Evolutionary conservation across 2,888 invertebrate species (phyloP).

Genomic region (Gandaritis pyraliata): DNA sequence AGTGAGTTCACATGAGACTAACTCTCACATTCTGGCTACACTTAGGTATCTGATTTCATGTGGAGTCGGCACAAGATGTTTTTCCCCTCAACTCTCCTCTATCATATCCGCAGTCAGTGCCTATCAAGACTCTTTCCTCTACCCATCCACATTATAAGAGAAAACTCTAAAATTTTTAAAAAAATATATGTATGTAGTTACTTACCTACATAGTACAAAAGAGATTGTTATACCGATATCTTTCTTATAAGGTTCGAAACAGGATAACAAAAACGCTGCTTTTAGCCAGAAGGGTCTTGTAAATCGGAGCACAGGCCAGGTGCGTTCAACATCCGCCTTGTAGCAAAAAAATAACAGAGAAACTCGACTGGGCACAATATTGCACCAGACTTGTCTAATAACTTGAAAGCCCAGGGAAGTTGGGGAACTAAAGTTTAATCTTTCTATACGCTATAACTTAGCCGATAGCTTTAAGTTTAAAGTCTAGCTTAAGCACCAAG

Average conservation of each 20-base stretch:
- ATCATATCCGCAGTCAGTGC: too few relatives aligned
- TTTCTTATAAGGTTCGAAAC: constrained; percentile 10
- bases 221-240: too few relatives aligned
- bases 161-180: too few relatives aligned
- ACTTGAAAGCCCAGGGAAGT: constrained; percentile 36
- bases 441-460: constrained; percentile 39
- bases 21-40: too few relatives aligned
- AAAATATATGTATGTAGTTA: too few relatives aligned
- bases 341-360: constrained; percentile 56
- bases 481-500: constrained; percentile 33
- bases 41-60: too few relatives aligned
- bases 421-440: constrained; percentile 40
- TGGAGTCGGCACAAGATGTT: too few relatives aligned
- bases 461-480: constrained; percentile 35
- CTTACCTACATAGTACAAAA: too few relatives aligned
- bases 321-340: constrained; percentile 73
- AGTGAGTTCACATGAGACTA: too few relatives aligned
- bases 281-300: constrained; percentile 45
- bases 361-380: constrained; percentile 53
- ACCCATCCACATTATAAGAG: too few relatives aligned
- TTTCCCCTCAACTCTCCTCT: too few relatives aligned
- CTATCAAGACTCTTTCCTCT: too few relatives aligned
- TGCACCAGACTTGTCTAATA: constrained; percentile 44
- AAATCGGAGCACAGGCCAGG: constrained; percentile 67
- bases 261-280: constrained; percentile 41